Base-by-base conservation (phyloP, 2,888 invertebrate genomes). In the Agapostemon virescens region DNA sequence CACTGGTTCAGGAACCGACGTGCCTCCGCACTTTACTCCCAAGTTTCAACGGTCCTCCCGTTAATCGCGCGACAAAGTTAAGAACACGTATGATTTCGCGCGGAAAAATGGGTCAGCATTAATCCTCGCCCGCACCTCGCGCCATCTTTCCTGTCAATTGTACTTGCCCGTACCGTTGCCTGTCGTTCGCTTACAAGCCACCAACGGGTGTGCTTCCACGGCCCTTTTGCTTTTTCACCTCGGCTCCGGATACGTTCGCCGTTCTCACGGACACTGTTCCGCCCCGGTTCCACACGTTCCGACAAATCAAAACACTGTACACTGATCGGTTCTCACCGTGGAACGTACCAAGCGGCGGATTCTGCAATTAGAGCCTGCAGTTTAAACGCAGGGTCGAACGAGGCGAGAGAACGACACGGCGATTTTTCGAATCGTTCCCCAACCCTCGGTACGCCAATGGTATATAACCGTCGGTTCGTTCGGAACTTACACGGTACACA, bases 101-200 rank as follows among this genome's bases (percentile, higher is more conserved):
- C 86, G 87, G 86, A 90, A 86, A 89, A 91, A 89, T 91, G 89
- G 91, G 91, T 91, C 91, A 91, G 89, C 90, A 89, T 86, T 94
- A 89, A 93, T 93, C 93, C 93, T 93, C 93, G 92, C 93, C 93
- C 91, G 89, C 89, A 85, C 84, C 87, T 88, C 92, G 92, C 92
- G 92, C 92, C 93, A 93, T 93, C 92, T 91, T 92, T 81, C 79
- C 84, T 84, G 87, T 87, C 87, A 85, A 85, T 85, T 81, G 84
- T 80, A 80, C 83, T 81, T 81, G 79, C 69, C 82, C 64, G 83
- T 83, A n/a, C n/a, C 81, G 83, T 86, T 69, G 73, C 74, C 74
- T 77, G 81, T 74, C 80, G 84, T 78, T 77, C 73, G 73, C 68
- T 52, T 69, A 74, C 9, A 75, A n/a, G 52, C 74, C 40, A 68